A percentile compares a stretch with the other conserved stretches of the same genome.
phyloP scores from a whole-genome alignment of 2,888 invertebrate species.

The Leptura quadrifasciata region DNA sequence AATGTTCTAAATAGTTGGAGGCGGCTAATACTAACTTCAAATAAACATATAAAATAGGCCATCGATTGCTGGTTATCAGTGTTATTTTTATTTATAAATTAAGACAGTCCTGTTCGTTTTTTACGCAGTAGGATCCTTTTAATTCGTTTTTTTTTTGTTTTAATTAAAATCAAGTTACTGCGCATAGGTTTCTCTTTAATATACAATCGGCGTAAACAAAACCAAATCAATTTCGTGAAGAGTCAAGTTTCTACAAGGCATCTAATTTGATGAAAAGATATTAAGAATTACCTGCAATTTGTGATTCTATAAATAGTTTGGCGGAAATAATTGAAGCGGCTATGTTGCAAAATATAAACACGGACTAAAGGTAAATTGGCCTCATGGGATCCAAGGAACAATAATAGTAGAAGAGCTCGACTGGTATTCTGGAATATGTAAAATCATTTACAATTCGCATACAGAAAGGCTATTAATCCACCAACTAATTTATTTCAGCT shows the following conservation, averaged over 20 bases:
- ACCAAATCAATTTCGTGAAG: too few species aligned
- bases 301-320: neutral
- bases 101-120: too few species aligned
- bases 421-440: neutral
- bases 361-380: slow-evolving; percentile 7
- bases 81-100: too few species aligned
- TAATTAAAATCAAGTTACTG: too few species aligned
- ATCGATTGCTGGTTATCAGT: too few species aligned
- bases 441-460: neutral
- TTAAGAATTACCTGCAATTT: neutral
- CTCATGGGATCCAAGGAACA: neutral
- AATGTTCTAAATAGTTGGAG: too few species aligned
- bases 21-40: too few species aligned
- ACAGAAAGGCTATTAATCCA: neutral
- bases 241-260: neutral
- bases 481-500: neutral
- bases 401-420: neutral
- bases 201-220: too few species aligned
- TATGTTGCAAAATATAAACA: slow-evolving; percentile 3
- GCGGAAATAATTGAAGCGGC: neutral
- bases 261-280: neutral
- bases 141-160: too few species aligned
- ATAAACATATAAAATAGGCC: too few species aligned
- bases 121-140: too few species aligned
- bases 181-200: too few species aligned